Percentiles rank a stretch among this genome's conserved stretches.
phyloP scores from a whole-genome alignment of 1,140 invertebrate genomes.

The Drosophila pallidifrons region DNA sequence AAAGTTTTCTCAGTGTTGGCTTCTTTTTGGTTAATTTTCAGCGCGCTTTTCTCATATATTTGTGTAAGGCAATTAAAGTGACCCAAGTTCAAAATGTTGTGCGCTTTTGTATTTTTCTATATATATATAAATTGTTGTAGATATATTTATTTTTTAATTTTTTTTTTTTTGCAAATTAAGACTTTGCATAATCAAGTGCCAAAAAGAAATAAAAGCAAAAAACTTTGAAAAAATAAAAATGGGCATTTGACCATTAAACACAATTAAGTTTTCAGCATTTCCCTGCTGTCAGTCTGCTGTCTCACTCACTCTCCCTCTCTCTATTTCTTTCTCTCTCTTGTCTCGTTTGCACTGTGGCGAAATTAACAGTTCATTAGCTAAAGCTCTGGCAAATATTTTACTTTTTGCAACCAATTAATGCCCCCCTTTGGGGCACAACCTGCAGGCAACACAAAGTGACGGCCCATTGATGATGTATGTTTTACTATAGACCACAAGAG shows the following conservation, averaged over 20 bases:
- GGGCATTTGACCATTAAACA: constrained; percentile 57
- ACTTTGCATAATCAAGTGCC: constrained; percentile 79
- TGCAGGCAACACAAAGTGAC: constrained; percentile 15
- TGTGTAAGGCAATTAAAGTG: constrained; percentile 62
- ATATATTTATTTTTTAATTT: not conserved
- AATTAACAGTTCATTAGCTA: constrained; percentile 81
- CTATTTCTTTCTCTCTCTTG: not conserved
- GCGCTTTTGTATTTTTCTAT: constrained; percentile 39
- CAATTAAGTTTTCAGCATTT: constrained; percentile 66
- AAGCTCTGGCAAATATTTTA: constrained; percentile 70
- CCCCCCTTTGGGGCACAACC: constrained; percentile 26
- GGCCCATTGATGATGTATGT: constrained; percentile 46
- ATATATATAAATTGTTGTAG: not conserved
- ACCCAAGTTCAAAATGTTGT: constrained; percentile 22
- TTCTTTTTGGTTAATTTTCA: not conserved
- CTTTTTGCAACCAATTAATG: constrained; percentile 50
- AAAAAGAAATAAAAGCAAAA: constrained; percentile 56
- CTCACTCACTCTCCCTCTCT: not conserved
- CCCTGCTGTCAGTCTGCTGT: not conserved
- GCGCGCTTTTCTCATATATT: constrained; percentile 25
- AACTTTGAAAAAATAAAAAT: constrained; percentile 14
- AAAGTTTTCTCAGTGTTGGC: too few relatives aligned
- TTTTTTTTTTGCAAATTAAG: constrained; percentile 55
- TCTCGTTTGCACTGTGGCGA: constrained; percentile 35
- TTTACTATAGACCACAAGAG: constrained; percentile 17